Percentiles rank a stretch among this genome's conserved stretches.
phyloP scores from a whole-genome alignment of 1,140 invertebrate species.

The Chelonus insularis region DNA sequence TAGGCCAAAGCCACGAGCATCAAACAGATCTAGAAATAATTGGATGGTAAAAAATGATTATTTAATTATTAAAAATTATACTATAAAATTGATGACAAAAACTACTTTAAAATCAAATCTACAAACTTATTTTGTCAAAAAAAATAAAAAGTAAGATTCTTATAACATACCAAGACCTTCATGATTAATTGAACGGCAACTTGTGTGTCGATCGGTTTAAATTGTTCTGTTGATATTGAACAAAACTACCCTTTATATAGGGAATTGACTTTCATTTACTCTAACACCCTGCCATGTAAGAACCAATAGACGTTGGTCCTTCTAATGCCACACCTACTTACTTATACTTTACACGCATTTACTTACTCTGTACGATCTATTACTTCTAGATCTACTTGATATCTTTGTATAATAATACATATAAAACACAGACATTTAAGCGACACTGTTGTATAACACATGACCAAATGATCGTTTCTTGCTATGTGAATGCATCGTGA shows the following conservation, averaged over 20 bases:
- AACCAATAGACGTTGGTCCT: constrained; percentile 45
- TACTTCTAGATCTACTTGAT: constrained; percentile 20
- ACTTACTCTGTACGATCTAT: constrained; percentile 40
- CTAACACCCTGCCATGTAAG: constrained; percentile 49
- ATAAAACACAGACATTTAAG: background rate
- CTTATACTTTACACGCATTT: constrained; percentile 35
- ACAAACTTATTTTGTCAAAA: no score
- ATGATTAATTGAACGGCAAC: constrained; percentile 41
- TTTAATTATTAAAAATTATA: no score
- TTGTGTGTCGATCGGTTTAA: constrained; percentile 40
- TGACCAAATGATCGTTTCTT: constrained; percentile 15
- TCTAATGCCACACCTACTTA: constrained; percentile 56
- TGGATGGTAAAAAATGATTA: background rate
- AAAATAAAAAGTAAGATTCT: background rate
- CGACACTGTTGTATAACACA: constrained; percentile 13
- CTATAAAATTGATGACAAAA: no score
- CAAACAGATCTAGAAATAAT: constrained; percentile 46
- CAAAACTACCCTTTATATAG: constrained; percentile 61
- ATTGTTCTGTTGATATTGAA: constrained; percentile 43
- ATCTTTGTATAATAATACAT: background rate
- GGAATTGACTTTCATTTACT: constrained; percentile 59
- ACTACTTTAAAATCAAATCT: no score
- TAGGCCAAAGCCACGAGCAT: constrained; percentile 47
- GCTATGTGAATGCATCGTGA: constrained; percentile 10
- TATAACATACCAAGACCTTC: constrained; percentile 54